Conservation (phyloP, 2,888 invertebrate genomes). For the Apamea sordens region DNA sequence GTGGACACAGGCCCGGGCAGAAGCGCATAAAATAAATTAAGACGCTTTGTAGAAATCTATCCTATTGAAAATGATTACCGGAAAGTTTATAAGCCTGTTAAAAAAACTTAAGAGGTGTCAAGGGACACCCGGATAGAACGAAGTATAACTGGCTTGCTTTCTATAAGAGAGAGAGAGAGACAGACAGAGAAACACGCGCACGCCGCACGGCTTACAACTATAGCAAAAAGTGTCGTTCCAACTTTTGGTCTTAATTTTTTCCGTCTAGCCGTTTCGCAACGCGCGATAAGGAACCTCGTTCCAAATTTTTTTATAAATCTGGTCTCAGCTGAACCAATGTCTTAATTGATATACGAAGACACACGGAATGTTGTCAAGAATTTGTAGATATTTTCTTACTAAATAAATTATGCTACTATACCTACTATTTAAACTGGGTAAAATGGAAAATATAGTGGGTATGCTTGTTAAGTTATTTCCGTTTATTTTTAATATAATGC, state of each 20-base stretch:
- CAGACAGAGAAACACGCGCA: no score
- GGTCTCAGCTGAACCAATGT: background rate
- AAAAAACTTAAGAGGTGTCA: no score
- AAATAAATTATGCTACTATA: background rate
- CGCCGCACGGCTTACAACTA: no score
- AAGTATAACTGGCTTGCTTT: no score
- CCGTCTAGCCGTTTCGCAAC: no score
- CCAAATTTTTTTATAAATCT: background rate
- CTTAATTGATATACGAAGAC: background rate
- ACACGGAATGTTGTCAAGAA: background rate
- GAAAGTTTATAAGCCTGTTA: background rate
- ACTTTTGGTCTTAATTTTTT: no score
- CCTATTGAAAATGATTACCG: background rate
- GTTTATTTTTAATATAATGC: background rate
- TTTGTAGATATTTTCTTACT: background rate
- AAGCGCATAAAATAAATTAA: background rate
- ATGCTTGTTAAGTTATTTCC: background rate
- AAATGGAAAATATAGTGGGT: background rate
- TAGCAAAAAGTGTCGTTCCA: no score
- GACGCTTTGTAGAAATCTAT: background rate
- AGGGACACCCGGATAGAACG: no score
- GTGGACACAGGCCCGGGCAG: no score
- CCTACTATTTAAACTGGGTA: background rate
- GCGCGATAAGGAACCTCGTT: no score
- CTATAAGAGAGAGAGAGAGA: no score